Evolutionary conservation across 2,888 invertebrate genomes (phyloP), one percentile per base, ranked within the genome.

Genomic region (Tachina fera): DNA sequence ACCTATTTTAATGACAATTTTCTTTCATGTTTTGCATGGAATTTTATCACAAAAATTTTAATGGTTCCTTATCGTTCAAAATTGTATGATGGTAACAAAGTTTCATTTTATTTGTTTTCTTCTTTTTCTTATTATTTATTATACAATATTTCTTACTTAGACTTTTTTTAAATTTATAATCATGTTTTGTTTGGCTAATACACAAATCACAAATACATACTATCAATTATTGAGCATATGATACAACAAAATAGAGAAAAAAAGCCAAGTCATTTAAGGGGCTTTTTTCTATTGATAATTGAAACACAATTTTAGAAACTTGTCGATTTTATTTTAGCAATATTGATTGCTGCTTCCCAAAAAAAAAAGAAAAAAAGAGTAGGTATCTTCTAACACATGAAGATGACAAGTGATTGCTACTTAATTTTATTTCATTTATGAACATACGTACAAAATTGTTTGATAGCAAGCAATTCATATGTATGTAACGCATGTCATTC

Each of bases 1-100:
- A 13, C 31, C 1, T 13, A 2, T 14, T 58, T 49, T 19, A 41
- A 51, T 8, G n/a, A 65, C 31, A 31, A 31, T 31, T 6, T 31
- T 31, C 51, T 10, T 13, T 31, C 39, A 11, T 39, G 47, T 49
- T 49, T 75, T 47, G 31, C 76, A 19, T 74, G 85, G 85, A 86
- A 86, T 86, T 86, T 86, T 86, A 83, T 86, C 85, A 77, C 60
- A 67, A 58, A 80, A 60, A 75, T 71, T 75, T 85, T 82, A 85
- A 85, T 85, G 85, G 78, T 70, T 41, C 75, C 76, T 82, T 86
- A 85, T 85, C 85, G 51, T 65, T 74, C 51, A 58, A 14, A 58
- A 58, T 58, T 14, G 14, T 14, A 14, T 16, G 19, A 13, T 63
- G 56, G 61, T 43, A 83, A 78, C 65, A 71, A 77, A 41, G 31